These are phyloP conservation scores for Siniperca knerii DNA, from an alignment of 2,113 vertebrate genomes.

Conservation along the genomic window DNA sequence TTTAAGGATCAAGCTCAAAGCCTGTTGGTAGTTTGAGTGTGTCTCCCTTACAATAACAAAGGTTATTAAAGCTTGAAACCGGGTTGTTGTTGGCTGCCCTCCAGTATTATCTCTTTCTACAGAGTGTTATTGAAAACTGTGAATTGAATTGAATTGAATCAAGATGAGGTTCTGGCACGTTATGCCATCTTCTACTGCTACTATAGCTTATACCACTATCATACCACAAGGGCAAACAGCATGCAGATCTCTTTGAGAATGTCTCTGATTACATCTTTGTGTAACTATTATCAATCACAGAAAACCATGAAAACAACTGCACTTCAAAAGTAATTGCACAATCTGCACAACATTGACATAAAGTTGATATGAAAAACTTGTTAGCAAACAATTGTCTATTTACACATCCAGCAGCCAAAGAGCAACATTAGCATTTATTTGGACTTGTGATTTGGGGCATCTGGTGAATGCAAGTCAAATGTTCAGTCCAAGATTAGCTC, in stretches of 20 bases:
- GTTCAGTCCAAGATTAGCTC: neutral
- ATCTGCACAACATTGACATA: neutral
- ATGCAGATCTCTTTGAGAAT: neutral
- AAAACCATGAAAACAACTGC: neutral
- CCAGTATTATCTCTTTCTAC: conserved; percentile 18
- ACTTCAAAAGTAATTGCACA: neutral
- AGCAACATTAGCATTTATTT: neutral
- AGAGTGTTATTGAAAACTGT: conserved; percentile 19
- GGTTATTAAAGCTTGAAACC: conserved; percentile 41
- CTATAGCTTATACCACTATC: neutral
- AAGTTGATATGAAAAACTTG: neutral
- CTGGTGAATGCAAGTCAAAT: neutral
- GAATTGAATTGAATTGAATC: conserved; percentile 25
- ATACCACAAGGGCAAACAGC: neutral
- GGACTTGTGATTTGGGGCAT: neutral
- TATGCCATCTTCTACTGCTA: neutral
- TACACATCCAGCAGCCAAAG: neutral
- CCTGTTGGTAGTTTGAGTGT: conserved; percentile 19
- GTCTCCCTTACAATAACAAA: conserved; percentile 35
- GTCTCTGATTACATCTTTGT: neutral
- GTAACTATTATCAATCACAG: neutral
- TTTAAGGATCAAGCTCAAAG: conserved; percentile 29
- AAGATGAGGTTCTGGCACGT: neutral
- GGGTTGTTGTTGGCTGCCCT: conserved; percentile 39
- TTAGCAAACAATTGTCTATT: neutral